phyloP scores from a whole-genome alignment of 2,113 vertebrate genomes.

The Athene noctua region DNA sequence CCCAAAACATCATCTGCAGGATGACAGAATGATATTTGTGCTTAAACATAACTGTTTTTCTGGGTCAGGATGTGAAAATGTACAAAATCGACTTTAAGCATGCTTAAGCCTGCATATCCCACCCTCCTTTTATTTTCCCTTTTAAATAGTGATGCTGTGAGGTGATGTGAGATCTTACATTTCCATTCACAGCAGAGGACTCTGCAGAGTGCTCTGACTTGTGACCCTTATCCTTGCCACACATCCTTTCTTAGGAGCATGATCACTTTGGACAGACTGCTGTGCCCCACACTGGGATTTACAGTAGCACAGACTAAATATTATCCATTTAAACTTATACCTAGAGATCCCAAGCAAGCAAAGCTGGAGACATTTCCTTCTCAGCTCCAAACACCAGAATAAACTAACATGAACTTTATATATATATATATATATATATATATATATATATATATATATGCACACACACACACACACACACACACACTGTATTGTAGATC shows the following conservation, averaged over 20 bases:
- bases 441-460: no score
- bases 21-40: neutral
- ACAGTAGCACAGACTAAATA: constrained; percentile 62
- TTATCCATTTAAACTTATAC: constrained; percentile 28
- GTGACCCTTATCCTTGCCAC: neutral
- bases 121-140: neutral
- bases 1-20: neutral
- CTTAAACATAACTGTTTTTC: neutral
- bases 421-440: neutral
- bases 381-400: neutral
- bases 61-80: accelerated
- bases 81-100: neutral
- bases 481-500: neutral
- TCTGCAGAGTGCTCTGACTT: neutral
- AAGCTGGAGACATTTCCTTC: neutral
- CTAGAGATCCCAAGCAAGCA: neutral
- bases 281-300: constrained; percentile 47
- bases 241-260: neutral
- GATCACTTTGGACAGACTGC: constrained; percentile 4
- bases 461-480: neutral
- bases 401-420: neutral
- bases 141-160: neutral
- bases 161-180: neutral
- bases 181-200: neutral
- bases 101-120: neutral